Conservation (phyloP, 1,140 invertebrate species). For the Oreohelix idahoensis region DNA sequence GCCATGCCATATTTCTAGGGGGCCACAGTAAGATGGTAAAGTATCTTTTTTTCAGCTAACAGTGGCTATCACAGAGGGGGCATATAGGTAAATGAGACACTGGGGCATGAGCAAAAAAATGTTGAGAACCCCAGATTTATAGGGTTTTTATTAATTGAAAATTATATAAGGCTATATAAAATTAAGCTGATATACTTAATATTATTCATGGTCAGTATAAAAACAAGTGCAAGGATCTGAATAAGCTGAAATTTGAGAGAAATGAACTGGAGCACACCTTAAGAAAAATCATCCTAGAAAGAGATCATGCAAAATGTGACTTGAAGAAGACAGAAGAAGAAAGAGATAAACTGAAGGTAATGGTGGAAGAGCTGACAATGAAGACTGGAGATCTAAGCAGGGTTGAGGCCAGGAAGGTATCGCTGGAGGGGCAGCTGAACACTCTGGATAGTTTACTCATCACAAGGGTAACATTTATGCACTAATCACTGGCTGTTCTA, state of each 20-base stretch:
- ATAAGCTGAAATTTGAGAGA: conserved; percentile 31
- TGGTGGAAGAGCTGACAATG: conserved; percentile 26
- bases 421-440: conserved; percentile 39
- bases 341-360: conserved; percentile 18
- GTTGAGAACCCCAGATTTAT: too few species aligned
- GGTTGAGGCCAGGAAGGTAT: conserved; percentile 32
- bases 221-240: conserved; percentile 32
- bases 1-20: too few species aligned
- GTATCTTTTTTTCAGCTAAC: too few species aligned
- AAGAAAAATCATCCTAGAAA: conserved; percentile 38
- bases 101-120: too few species aligned
- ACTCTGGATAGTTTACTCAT: conserved; percentile 33
- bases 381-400: conserved; percentile 31
- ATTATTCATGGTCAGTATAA: conserved; percentile 1
- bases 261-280: conserved; percentile 43
- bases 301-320: conserved; percentile 41
- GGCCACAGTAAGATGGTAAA: too few species aligned
- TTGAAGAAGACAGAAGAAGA: conserved; percentile 31
- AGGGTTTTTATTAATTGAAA: too few species aligned
- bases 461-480: conserved; percentile 41
- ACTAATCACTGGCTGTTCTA: background rate
- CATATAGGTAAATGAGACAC: too few species aligned
- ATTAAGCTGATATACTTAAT: background rate
- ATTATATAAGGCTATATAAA: too few species aligned
- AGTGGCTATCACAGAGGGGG: too few species aligned